Evolutionary conservation across 2,888 invertebrate species (phyloP), one percentile per base, ranked within the genome.

Genomic region (Phengaris alcon): DNA sequence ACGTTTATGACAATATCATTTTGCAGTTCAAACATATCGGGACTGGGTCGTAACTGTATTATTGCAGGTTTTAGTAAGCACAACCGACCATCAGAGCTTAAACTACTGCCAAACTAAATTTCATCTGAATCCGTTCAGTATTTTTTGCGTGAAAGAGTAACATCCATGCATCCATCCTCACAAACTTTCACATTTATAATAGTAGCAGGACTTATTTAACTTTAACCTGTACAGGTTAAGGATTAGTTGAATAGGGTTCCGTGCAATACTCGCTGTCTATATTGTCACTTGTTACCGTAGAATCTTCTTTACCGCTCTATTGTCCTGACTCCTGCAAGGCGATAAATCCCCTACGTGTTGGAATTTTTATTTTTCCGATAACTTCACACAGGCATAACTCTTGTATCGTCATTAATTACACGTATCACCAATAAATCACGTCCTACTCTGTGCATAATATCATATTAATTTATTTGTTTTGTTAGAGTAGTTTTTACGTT

Each of bases 301-400:
- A 59, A 59, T 59, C 59, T 59, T 35, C 35, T 15, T 15, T 83
- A 85, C 87, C 86, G 88, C 86, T 85, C 90, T 88, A 91, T 93
- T 93, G 93, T 92, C 88, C 88, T 87, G 83, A 12, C 52, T 86
- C 80, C 86, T 89, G 84, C 85, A 86, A 86, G 86, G 84, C 88
- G 86, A 90, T 91, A 89, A 90, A 90, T 84, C 84, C 84, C 83
- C 84, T 88, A 88, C 91, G 93, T 91, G 93, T 88, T 83, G 90
- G 93, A 86, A 92, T 93, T 90, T 91, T 91, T 91, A 93, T 93
- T 84, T 90, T 90, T 93, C 93, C 92, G 90, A 91, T 90, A 85
- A 83, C 79, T 85, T 85, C 82, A 86, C 87, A 84, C 84, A 76
- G 79, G 81, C 83, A 87, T 87, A 84, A 84, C 84, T 78, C 85